Conservation (phyloP, 2,113 vertebrate genomes). For the Onychostoma macrolepis region DNA sequence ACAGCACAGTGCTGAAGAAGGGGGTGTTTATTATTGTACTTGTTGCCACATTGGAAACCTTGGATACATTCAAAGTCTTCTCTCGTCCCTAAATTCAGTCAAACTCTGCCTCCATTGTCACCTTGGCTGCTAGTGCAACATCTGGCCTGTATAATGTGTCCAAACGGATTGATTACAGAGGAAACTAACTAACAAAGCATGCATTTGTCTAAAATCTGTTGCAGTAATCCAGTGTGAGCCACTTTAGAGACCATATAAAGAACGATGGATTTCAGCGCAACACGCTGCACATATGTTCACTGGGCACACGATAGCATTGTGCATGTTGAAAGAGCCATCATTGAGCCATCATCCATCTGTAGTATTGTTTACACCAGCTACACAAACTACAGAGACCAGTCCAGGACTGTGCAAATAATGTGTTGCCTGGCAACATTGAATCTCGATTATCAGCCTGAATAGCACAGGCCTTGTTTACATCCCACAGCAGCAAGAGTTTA, state of each 20-base stretch:
- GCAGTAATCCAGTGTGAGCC: constrained; percentile 13
- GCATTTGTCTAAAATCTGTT: background rate
- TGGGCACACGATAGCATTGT: background rate
- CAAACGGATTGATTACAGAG: constrained; percentile 9
- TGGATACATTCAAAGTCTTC: background rate
- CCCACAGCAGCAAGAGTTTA: constrained; percentile 18
- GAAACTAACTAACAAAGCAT: constrained; percentile 7
- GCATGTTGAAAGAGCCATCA: background rate
- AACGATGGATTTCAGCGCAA: background rate
- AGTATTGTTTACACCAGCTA: constrained; percentile 16
- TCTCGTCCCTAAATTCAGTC: constrained; percentile 13
- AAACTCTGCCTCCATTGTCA: background rate
- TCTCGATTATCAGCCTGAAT: constrained; percentile 46
- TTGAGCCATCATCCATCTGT: background rate
- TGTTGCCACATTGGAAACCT: constrained; percentile 1
- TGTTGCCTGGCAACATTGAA: constrained; percentile 53
- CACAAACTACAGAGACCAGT: constrained; percentile 30
- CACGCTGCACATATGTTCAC: constrained; percentile 5
- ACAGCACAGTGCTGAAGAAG: constrained; percentile 37
- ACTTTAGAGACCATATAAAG: background rate
- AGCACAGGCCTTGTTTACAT: constrained; percentile 36
- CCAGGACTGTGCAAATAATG: constrained; percentile 52
- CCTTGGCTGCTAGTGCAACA: background rate
- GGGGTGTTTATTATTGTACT: constrained; percentile 23
- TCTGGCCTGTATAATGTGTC: background rate